Percentiles rank a stretch among this genome's conserved stretches.
Conservation (phyloP, 2,888 invertebrate species). For the Lasioglossum lativentre region DNA sequence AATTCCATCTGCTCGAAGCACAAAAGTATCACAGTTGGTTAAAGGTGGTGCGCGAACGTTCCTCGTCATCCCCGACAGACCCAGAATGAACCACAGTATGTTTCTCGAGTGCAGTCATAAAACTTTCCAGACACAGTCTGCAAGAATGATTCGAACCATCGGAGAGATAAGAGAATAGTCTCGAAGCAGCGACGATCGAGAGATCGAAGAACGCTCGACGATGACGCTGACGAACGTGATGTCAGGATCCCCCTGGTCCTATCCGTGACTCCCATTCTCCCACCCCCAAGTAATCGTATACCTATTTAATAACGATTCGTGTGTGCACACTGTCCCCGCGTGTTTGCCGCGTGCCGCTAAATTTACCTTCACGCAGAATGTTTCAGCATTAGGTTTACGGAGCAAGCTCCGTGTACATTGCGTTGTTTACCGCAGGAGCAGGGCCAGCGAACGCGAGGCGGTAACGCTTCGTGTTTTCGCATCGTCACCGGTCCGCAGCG, state of each 20-base stretch:
- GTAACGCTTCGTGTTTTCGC: constrained; percentile 18
- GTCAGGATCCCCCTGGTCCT: constrained; percentile 34
- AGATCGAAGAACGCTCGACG: constrained; percentile 46
- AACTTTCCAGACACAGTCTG: constrained; percentile 22
- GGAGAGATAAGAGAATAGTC: constrained; percentile 18
- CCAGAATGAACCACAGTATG: neutral
- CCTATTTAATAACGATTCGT: constrained; percentile 66
- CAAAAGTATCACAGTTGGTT: neutral
- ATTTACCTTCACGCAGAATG: constrained; percentile 67
- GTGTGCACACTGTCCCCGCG: constrained; percentile 58
- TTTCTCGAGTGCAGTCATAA: neutral
- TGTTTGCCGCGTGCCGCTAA: constrained; percentile 57
- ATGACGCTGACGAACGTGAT: constrained; percentile 26
- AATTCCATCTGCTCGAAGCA: neutral
- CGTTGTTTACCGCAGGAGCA: constrained; percentile 56
- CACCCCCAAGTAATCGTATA: constrained; percentile 28
- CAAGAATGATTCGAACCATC: constrained; percentile 12
- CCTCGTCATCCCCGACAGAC: neutral
- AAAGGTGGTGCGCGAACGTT: neutral
- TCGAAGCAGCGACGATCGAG: constrained; percentile 35
- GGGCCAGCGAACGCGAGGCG: constrained; percentile 58
- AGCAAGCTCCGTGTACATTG: constrained; percentile 37
- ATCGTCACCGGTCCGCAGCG: neutral
- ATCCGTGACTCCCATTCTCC: constrained; percentile 36
- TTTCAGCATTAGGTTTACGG: constrained; percentile 68